Conservation (phyloP, 2,888 invertebrate species). For the Tetrapedia diversipes region DNA sequence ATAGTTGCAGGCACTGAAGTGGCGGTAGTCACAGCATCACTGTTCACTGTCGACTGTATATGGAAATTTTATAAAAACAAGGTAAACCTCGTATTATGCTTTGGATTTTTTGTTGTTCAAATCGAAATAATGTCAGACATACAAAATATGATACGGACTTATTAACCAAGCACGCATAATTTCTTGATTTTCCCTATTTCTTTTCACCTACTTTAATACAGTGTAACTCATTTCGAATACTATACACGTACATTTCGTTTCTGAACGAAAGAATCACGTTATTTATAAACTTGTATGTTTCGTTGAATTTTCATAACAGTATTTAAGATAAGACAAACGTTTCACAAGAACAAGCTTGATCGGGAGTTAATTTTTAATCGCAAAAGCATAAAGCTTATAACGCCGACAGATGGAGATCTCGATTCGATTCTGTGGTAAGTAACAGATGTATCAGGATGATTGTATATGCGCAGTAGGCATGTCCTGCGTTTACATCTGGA, state of each 20-base stretch:
- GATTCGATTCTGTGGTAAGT: conserved; percentile 68
- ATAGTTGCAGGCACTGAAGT: conserved; percentile 60
- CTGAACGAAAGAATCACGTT: background rate
- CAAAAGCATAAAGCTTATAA: conserved; percentile 27
- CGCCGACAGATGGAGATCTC: conserved; percentile 59
- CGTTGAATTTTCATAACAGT: background rate
- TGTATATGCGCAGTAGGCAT: too few relatives aligned
- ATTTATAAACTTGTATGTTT: background rate
- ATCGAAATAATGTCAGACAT: background rate
- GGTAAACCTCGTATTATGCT: background rate
- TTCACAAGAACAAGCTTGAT: background rate
- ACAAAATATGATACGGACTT: background rate
- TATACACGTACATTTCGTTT: background rate
- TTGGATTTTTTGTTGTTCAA: background rate
- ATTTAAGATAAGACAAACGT: background rate
- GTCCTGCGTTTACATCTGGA: too few relatives aligned
- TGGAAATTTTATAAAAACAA: conserved; percentile 26
- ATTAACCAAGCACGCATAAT: conserved; percentile 1
- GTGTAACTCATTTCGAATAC: conserved; percentile 11
- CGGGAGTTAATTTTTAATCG: background rate
- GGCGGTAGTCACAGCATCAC: conserved; percentile 70
- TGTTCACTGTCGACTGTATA: conserved; percentile 72
- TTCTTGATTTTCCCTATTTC: background rate
- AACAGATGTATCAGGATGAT: conserved; percentile 64
- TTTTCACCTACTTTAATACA: conserved; percentile 13